These are phyloP conservation scores for Agrochola litura DNA, from an alignment of 2,888 invertebrate genomes.

Conservation along the genomic window DNA sequence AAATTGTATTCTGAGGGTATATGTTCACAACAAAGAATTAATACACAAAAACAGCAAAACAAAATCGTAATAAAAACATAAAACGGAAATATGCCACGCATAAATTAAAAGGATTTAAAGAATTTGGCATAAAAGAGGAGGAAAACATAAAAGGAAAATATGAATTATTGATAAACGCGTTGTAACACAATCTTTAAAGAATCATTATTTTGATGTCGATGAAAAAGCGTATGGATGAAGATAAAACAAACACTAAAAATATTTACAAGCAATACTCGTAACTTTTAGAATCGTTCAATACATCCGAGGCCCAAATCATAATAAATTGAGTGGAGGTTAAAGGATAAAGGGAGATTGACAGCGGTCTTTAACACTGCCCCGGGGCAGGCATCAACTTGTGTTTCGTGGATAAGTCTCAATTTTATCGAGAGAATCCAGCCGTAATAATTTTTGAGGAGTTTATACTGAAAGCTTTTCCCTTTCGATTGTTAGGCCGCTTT, in stretches of 20 bases:
- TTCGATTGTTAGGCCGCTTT: constrained; percentile 72
- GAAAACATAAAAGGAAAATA: constrained; percentile 45
- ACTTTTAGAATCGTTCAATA: constrained; percentile 67
- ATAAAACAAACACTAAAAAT: constrained; percentile 73
- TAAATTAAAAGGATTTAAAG: constrained; percentile 57
- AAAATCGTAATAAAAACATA: constrained; percentile 44
- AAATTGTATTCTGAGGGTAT: constrained; percentile 3
- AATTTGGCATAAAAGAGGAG: constrained; percentile 51
- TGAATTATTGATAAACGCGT: constrained; percentile 53
- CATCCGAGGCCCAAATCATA: constrained; percentile 75
- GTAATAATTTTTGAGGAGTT: constrained; percentile 78
- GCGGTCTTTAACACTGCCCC: constrained; percentile 80
- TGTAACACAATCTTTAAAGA: constrained; percentile 60
- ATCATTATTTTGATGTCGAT: constrained; percentile 58
- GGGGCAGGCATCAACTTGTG: constrained; percentile 79
- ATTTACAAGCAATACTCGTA: constrained; percentile 69
- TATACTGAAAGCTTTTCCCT: constrained; percentile 69
- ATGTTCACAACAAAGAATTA: constrained; percentile 30
- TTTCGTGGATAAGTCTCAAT: constrained; percentile 79
- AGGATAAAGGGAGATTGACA: constrained; percentile 84
- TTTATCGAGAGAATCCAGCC: constrained; percentile 77
- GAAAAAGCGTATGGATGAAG: constrained; percentile 65
- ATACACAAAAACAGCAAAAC: constrained; percentile 24
- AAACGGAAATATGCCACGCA: constrained; percentile 49
- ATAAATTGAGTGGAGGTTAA: constrained; percentile 85